Percentiles rank a stretch among this genome's conserved stretches.
Evolutionary conservation across 1,140 invertebrate genomes (phyloP).

Genomic region (Nasonia longicornis): DNA sequence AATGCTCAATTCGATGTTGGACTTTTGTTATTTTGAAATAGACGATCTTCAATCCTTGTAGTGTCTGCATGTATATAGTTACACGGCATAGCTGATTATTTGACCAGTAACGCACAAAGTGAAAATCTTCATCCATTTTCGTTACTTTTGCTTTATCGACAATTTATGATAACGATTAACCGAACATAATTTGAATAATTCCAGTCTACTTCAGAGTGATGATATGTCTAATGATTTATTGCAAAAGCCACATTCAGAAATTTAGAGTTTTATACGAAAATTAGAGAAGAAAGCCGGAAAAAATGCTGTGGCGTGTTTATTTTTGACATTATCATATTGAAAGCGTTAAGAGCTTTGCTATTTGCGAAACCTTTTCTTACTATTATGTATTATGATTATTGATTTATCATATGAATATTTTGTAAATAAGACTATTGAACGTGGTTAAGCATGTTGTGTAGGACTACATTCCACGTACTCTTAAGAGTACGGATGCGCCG

Average conservation of each 20-base stretch:
- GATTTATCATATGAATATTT: constrained; percentile 19
- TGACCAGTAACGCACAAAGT: constrained; percentile 11
- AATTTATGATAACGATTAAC: too few relatives aligned
- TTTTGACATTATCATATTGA: neutral
- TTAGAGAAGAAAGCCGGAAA: neutral
- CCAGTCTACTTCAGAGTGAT: neutral
- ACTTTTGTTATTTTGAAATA: constrained; percentile 15
- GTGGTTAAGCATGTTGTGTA: constrained; percentile 30
- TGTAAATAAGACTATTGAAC: constrained; percentile 38
- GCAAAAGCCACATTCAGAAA: neutral
- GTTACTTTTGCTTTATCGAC: neutral
- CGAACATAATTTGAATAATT: neutral
- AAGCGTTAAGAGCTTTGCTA: neutral
- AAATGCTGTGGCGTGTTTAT: neutral
- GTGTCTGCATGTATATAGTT: neutral
- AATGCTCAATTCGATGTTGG: neutral
- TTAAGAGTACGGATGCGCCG: neutral
- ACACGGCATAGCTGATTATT: neutral
- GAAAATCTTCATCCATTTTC: neutral
- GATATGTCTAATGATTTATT: neutral
- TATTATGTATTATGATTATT: neutral
- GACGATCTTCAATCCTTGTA: neutral
- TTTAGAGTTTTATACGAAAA: constrained; percentile 7
- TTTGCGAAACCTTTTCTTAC: constrained; percentile 21
- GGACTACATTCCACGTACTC: constrained; percentile 33